phyloP scores from a whole-genome alignment of 2,888 invertebrate species.

The Drosophila suboccidentalis region DNA sequence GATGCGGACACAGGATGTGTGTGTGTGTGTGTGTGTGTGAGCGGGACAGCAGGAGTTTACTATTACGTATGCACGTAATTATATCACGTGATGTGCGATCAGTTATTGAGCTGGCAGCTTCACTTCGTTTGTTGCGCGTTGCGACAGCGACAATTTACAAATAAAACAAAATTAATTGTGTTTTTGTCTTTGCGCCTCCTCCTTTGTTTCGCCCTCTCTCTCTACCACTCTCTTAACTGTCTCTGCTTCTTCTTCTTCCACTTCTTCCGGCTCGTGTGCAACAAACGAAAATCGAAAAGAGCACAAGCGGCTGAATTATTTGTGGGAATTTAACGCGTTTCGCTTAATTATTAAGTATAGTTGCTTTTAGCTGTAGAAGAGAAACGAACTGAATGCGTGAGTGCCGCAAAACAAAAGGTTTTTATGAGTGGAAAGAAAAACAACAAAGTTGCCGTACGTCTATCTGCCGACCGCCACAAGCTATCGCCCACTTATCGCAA shows the following conservation, averaged over 20 bases:
- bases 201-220: conserved; percentile 73
- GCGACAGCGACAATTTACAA: conserved; percentile 45
- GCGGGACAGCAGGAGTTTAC: background rate
- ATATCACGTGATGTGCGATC: conserved; percentile 71
- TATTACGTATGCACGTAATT: conserved; percentile 54
- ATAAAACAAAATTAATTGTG: conserved; percentile 47
- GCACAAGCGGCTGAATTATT: conserved; percentile 36
- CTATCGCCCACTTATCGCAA: background rate
- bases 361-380: conserved; percentile 58
- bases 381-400: conserved; percentile 67
- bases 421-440: conserved; percentile 65
- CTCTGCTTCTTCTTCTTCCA: conserved; percentile 44
- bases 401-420: conserved; percentile 68
- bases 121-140: conserved; percentile 39
- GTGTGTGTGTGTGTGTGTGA: background rate
- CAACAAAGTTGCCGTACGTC: conserved; percentile 45
- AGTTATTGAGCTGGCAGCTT: conserved; percentile 38
- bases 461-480: background rate
- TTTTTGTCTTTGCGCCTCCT: conserved; percentile 61
- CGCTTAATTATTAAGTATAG: conserved; percentile 34
- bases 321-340: conserved; percentile 40
- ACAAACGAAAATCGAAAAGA: conserved; percentile 50
- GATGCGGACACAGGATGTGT: conserved; percentile 43
- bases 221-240: conserved; percentile 2
- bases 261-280: conserved; percentile 48